Base-by-base conservation (phyloP, 2,797 vertebrate species). In the Acanthornis magna region DNA sequence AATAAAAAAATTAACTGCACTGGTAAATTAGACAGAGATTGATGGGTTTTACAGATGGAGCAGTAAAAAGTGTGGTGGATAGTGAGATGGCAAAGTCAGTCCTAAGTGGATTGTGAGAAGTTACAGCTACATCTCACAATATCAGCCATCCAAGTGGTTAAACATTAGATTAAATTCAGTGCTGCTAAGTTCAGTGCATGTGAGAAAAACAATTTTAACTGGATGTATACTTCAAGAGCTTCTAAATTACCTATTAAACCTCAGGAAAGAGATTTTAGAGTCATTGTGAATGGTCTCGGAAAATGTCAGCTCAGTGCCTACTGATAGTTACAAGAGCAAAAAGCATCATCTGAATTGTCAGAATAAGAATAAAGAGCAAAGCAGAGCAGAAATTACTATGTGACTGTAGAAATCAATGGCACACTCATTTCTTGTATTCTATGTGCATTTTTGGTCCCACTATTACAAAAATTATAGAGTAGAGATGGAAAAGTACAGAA, bases 241-340 rank as follows among this genome's bases (percentile, higher is more conserved):
- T 95, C 90, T 95, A 91, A 93, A 95, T 93, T 93, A 45, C 71
- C 84, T 82, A 94, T 90, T 90, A 95, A 95, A 63, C 83, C 85
- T 88, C 80, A 70, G 88, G 82, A 95, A 96, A 94, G 66, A 95
- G 54, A 88, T 88, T 90, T 96, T 73, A 91, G 57, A 45, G 48
- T 93, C 67, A 66, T 79, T 86, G 73, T 82, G 32, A 91, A 91
- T 73, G 66, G 32, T 88, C 53, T 91, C 0, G 1, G 74, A 88
- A 96, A 95, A 94, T 84, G 86, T 93, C 93, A 90, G 51, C 66
- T 84, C 80, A 66, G 58, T 79, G 60, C 67, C 88, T 82, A 75
- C 75, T 74, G 84, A 88, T 86, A 77, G 88, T 92, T 86, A 85
- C 73, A 76, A 79, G 77, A 94, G 90, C 45, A 93, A 94, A 93